phyloP scores from a whole-genome alignment of 2,113 vertebrate genomes.

The Ictalurus punctatus region DNA sequence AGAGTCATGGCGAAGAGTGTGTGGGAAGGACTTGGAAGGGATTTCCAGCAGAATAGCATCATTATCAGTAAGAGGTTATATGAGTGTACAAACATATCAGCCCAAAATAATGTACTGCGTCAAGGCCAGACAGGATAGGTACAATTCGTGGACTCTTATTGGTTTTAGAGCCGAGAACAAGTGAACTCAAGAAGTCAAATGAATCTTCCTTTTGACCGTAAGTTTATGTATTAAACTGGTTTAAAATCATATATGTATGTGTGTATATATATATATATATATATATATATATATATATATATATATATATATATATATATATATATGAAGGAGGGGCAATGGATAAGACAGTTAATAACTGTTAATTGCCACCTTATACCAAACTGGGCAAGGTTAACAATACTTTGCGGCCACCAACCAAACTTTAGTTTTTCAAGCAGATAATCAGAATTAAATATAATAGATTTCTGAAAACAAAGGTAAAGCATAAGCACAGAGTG shows the following conservation, averaged over 20 bases:
- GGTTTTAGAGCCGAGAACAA: neutral
- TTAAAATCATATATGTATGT: too few species aligned
- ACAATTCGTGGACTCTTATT: neutral
- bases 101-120: neutral
- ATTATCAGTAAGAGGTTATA: neutral
- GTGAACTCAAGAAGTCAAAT: neutral
- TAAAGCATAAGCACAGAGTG: neutral
- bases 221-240: neutral
- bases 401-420: fast-evolving
- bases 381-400: too few species aligned
- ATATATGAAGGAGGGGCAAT: too few species aligned
- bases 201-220: neutral
- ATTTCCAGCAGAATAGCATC: neutral
- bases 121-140: neutral
- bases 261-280: too few species aligned
- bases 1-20: neutral
- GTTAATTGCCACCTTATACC: too few species aligned
- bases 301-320: too few species aligned
- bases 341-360: too few species aligned
- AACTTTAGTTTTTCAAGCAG: neutral
- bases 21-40: neutral
- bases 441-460: neutral
- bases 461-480: neutral
- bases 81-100: neutral
- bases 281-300: too few species aligned